Base-by-base conservation (phyloP, 2,797 vertebrate species). In the Diplodus puntazzo region DNA sequence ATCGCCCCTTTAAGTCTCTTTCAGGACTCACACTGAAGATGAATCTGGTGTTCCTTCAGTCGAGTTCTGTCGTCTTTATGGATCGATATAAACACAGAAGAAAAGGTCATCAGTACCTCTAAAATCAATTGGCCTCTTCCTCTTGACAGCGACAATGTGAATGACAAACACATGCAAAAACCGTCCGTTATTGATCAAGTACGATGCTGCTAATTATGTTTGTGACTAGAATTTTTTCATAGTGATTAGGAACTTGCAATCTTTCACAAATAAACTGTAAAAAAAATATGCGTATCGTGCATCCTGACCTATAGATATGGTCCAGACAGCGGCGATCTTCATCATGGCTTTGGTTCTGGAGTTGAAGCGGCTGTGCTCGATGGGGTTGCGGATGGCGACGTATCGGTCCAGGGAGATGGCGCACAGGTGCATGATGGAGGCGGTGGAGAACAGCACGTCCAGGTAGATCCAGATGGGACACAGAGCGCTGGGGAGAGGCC, bases 401-500 rank as follows among this genome's bases (percentile, higher is more conserved):
- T 99, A 99, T 79, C 98, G 97, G 94, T 99, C 98, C 90, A 99
- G 96, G 43, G 98, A 99, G 94, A 99, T 99, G 94, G 98, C 98
- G 57, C 98, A 99, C 89, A 99, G 96, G 94, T 99, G 98, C 98
- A 99, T 99, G 93, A 99, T 99, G 95, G 98, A 99, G 82, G 98
- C 97, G 21, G 98, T 99, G 86, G 98, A 99, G 95, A 99, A 99
- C 73, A 99, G 89, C 78, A 99, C 98, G 85, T 99, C 98, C 94
- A 99, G 95, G 93, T 98, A 98, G 94, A 99, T 99, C 98, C 98
- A 99, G 92, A 99, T 97, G 18, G 98, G 98, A 93, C 98, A 99
- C 91, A 99, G 94, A 68, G 97, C 94, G 63, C 94, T 96, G 80
- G 97, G 97, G 87, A 99, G 94, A 71, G 98, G 98, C 98, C 98